phyloP scores from a whole-genome alignment of 2,113 vertebrate species.

The Nicator chloris region DNA sequence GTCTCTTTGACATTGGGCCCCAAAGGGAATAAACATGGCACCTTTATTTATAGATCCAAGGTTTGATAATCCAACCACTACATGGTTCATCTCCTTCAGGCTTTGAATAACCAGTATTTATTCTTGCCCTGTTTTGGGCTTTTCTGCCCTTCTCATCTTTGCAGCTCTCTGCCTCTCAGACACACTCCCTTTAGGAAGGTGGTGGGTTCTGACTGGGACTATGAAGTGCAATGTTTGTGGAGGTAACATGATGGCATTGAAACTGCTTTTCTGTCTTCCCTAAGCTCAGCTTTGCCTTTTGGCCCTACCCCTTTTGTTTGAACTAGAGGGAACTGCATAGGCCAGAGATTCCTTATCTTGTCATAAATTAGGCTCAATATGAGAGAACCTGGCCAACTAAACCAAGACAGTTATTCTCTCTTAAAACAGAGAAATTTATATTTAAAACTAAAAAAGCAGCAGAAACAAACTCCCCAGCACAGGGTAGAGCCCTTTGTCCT shows the following conservation, averaged over 20 bases:
- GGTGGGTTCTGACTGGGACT: neutral
- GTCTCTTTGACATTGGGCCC: neutral
- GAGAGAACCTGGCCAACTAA: neutral
- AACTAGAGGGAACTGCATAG: neutral
- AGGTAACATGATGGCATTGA: neutral
- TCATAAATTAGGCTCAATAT: neutral
- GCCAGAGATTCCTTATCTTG: neutral
- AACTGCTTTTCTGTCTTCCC: neutral
- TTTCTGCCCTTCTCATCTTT: neutral
- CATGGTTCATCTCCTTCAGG: neutral
- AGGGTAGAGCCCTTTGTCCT: neutral
- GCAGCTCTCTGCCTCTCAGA: neutral
- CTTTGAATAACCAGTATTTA: neutral
- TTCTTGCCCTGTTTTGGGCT: neutral
- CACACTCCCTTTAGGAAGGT: neutral
- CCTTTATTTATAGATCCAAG: conserved; percentile 44
- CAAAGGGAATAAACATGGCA: neutral
- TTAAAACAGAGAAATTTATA: neutral
- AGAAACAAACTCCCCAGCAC: neutral
- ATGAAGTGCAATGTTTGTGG: neutral
- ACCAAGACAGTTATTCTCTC: neutral
- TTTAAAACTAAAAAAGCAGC: neutral
- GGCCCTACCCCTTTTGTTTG: neutral
- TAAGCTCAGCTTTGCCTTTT: neutral
- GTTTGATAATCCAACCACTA: neutral